Conservation (phyloP, 53 echinoderm and acorn worm species). For the Henricia sp. region DNA sequence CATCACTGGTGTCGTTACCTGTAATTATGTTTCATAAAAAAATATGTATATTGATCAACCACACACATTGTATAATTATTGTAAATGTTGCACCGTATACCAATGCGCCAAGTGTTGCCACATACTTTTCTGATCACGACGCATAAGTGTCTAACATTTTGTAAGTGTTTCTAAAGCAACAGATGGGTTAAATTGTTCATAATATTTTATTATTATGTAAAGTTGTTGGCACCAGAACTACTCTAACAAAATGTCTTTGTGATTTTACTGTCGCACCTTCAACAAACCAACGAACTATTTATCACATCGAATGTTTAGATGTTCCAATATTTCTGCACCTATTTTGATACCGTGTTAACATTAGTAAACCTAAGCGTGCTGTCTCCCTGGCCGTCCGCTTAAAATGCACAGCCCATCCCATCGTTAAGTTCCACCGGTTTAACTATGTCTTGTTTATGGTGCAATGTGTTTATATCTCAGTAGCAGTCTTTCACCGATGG, state of each 20-base stretch:
- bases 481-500: conserved; percentile 31
- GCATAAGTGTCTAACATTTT: conserved; percentile 15
- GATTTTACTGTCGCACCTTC: conserved; percentile 43
- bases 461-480: conserved; percentile 8
- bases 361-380: conserved; percentile 5
- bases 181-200: background rate
- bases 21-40: conserved; percentile 21
- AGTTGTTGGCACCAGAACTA: conserved; percentile 17
- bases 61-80: conserved; percentile 17
- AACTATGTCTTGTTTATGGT: background rate
- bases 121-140: conserved; percentile 4
- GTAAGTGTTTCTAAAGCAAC: conserved; percentile 11
- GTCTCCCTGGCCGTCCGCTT: background rate
- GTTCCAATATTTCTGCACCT: conserved; percentile 31
- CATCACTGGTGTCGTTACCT: conserved; percentile 20
- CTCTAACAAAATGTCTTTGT: conserved; percentile 16
- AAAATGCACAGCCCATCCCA: background rate
- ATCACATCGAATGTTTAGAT: conserved; percentile 30
- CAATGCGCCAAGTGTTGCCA: conserved; percentile 15
- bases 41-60: conserved; percentile 41
- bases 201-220: conserved; percentile 4
- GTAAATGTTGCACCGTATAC: conserved; percentile 38
- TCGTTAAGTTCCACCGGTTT: too few species aligned
- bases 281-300: conserved; percentile 7
- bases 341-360: conserved; percentile 31